These are phyloP conservation scores for Drosophila fungiperda DNA, from an alignment of 2,888 invertebrate genomes.

Conservation along the genomic window DNA sequence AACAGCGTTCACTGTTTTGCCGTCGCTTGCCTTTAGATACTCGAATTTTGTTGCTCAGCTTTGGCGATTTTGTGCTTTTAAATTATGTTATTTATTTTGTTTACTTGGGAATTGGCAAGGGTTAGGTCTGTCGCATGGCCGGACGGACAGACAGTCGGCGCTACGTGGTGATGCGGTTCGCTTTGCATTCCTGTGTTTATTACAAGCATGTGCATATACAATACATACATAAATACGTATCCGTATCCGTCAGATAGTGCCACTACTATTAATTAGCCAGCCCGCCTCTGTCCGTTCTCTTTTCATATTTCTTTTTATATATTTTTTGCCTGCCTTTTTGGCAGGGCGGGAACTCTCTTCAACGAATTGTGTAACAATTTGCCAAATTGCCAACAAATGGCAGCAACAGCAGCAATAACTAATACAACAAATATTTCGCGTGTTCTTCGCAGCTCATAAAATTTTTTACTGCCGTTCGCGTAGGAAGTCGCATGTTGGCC, in stretches of 20 bases:
- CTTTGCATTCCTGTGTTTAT: slow-evolving; percentile 48
- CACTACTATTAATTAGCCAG: slow-evolving; percentile 46
- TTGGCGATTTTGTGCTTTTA: slow-evolving; percentile 53
- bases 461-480: slow-evolving; percentile 56
- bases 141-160: slow-evolving; percentile 48
- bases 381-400: slow-evolving; percentile 54
- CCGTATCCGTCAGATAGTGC: slow-evolving; percentile 47
- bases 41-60: slow-evolving; percentile 55
- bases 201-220: slow-evolving; percentile 41
- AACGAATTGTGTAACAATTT: slow-evolving; percentile 76
- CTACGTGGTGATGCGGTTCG: slow-evolving; percentile 44
- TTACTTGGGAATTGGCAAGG: slow-evolving; percentile 72
- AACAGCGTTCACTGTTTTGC: slow-evolving; percentile 42
- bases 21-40: slow-evolving; percentile 39
- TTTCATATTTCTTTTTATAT: not conserved
- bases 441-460: slow-evolving; percentile 64
- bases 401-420: slow-evolving; percentile 28
- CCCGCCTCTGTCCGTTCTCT: slow-evolving; percentile 17
- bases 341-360: slow-evolving; percentile 12
- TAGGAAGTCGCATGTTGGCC: slow-evolving; percentile 58
- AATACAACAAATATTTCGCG: slow-evolving; percentile 55
- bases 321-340: not conserved
- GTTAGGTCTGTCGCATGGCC: slow-evolving; percentile 38
- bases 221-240: slow-evolving; percentile 14
- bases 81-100: slow-evolving; percentile 70